Evolutionary conservation across 1,140 invertebrate species (phyloP).

Genomic region (Caerostris extrusa): DNA sequence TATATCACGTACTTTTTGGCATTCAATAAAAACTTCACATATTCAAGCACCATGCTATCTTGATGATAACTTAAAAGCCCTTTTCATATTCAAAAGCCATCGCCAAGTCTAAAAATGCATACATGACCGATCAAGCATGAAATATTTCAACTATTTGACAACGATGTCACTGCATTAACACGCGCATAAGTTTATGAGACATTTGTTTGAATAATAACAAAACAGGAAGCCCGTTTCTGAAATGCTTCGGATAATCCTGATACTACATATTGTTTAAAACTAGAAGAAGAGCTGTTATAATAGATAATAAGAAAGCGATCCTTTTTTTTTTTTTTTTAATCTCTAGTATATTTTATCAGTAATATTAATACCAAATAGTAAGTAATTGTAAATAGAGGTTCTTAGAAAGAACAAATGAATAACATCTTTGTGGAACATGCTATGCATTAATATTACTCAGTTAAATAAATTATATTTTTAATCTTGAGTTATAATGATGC

Average conservation of each 20-base stretch:
- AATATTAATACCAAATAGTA: too few relatives aligned
- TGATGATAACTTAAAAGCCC: slow-evolving; percentile 37
- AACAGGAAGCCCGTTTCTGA: background rate
- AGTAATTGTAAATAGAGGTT: too few relatives aligned
- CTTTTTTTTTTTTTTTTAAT: too few relatives aligned
- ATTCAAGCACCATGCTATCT: background rate
- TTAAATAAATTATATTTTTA: too few relatives aligned
- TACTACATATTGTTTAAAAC: background rate
- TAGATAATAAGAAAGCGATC: too few relatives aligned
- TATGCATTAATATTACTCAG: too few relatives aligned
- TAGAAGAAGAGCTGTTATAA: too few relatives aligned
- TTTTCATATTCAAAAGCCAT: slow-evolving; percentile 5
- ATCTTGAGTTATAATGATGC: too few relatives aligned
- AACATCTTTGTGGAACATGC: too few relatives aligned
- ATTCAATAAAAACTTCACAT: slow-evolving; percentile 18
- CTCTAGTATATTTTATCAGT: too few relatives aligned
- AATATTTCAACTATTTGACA: slow-evolving; percentile 8
- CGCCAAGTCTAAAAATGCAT: background rate
- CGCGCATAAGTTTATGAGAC: slow-evolving; percentile 39
- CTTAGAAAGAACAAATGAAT: too few relatives aligned
- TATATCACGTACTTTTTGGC: background rate
- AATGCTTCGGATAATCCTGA: background rate
- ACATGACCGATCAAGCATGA: slow-evolving; percentile 1
- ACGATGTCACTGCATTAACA: slow-evolving; percentile 21
- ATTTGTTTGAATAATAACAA: slow-evolving; percentile 36